These are phyloP conservation scores for Drosophila gaucha DNA, from an alignment of 2,888 invertebrate genomes.

Conservation along the genomic window DNA sequence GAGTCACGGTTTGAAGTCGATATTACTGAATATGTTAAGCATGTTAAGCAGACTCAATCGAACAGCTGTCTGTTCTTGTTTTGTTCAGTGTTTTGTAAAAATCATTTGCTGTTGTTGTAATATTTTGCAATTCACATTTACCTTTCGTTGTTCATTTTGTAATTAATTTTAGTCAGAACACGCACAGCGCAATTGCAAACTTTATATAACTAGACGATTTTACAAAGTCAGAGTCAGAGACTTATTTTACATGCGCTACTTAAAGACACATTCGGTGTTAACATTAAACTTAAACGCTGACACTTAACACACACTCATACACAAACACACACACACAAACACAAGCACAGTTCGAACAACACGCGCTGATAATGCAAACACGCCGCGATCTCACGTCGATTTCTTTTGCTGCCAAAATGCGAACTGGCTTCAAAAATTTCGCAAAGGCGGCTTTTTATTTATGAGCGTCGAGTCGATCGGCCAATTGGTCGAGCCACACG, in stretches of 20 bases:
- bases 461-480: constrained; percentile 44
- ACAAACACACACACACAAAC: constrained; percentile 4
- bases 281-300: constrained; percentile 20
- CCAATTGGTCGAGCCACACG: constrained; percentile 36
- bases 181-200: constrained; percentile 31
- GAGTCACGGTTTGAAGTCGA: constrained; percentile 38
- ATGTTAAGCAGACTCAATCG: constrained; percentile 12
- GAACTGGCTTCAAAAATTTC: constrained; percentile 51
- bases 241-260: constrained; percentile 35
- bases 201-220: constrained; percentile 49
- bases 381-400: constrained; percentile 33
- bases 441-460: constrained; percentile 62
- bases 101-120: constrained; percentile 6
- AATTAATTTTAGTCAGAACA: constrained; percentile 47
- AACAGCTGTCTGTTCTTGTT: constrained; percentile 22
- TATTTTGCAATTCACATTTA: constrained; percentile 37
- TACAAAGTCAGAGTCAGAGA: constrained; percentile 29
- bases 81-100: constrained; percentile 16
- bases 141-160: constrained; percentile 66
- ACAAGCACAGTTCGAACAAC: constrained; percentile 10
- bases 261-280: constrained; percentile 28
- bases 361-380: constrained; percentile 16
- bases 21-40: constrained; percentile 14
- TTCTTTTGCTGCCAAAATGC: constrained; percentile 52
- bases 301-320: constrained; percentile 7